Percentiles rank a stretch among this genome's conserved stretches.
Evolutionary conservation across 2,113 vertebrate species (phyloP).

Genomic region (Neofelis nebulosa): DNA sequence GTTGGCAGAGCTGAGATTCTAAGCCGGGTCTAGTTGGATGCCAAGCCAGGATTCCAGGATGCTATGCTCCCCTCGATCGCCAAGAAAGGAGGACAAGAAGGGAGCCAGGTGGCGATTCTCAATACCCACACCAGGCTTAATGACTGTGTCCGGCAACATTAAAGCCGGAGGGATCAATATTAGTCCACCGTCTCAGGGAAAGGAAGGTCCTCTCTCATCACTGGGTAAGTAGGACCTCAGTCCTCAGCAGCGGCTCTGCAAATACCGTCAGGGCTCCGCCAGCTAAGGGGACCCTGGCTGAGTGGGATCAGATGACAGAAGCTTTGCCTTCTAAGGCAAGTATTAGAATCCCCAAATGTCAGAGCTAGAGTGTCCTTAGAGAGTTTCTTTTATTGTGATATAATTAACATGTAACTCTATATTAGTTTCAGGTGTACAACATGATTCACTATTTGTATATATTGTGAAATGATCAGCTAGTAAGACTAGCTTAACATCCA

Average conservation of each 20-base stretch:
- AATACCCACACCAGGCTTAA: neutral
- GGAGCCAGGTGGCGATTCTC: neutral
- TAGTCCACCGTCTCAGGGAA: neutral
- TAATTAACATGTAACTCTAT: neutral
- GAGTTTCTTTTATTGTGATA: neutral
- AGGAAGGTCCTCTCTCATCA: neutral
- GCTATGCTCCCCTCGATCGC: neutral
- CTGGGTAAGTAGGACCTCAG: neutral
- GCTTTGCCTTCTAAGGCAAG: conserved; percentile 17
- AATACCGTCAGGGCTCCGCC: neutral
- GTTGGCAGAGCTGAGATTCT: neutral
- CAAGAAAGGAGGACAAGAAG: neutral
- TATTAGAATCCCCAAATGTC: neutral
- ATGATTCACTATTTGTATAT: neutral
- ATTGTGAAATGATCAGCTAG: neutral
- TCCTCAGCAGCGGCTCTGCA: neutral
- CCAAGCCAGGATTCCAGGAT: neutral
- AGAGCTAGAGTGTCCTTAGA: neutral
- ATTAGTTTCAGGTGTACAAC: neutral
- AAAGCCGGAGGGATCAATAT: neutral
- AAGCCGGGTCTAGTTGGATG: neutral
- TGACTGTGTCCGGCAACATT: neutral
- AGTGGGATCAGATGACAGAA: neutral
- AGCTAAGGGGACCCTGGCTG: neutral
- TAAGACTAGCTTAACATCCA: neutral